Evolutionary conservation across 2,888 invertebrate species (phyloP).

Genomic region (Cepaea hortensis): DNA sequence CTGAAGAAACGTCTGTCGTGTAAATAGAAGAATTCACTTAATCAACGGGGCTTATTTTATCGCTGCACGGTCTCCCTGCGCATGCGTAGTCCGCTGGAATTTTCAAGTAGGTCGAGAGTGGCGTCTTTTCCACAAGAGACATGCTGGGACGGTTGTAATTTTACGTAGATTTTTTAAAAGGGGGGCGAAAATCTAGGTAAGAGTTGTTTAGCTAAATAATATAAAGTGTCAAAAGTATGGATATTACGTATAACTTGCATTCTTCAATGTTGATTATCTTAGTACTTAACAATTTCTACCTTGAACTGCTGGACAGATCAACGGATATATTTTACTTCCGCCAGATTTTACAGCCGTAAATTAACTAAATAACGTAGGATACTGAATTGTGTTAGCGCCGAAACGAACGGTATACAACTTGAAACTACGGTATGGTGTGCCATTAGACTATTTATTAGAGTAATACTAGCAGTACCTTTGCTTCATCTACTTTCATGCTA

Average conservation of each 20-base stretch:
- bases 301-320: background rate
- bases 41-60: background rate
- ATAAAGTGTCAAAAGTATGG: background rate
- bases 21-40: background rate
- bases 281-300: too few species aligned
- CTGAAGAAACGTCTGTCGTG: too few species aligned
- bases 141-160: constrained; percentile 19
- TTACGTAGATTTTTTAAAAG: background rate
- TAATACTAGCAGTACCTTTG: too few species aligned
- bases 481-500: too few species aligned
- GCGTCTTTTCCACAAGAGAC: constrained; percentile 2
- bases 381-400: too few species aligned
- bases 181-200: background rate
- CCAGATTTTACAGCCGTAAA: background rate
- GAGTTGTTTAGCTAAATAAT: background rate
- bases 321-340: constrained; percentile 21
- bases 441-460: too few species aligned
- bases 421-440: too few species aligned
- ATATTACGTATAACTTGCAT: background rate
- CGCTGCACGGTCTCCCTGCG: constrained; percentile 11
- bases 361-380: background rate
- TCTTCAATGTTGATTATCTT: background rate
- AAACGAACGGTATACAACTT: too few species aligned
- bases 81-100: constrained; percentile 29
- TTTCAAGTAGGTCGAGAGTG: constrained; percentile 39